Base-by-base conservation (phyloP, 2,888 invertebrate species). In the Leptopilina syphax region DNA sequence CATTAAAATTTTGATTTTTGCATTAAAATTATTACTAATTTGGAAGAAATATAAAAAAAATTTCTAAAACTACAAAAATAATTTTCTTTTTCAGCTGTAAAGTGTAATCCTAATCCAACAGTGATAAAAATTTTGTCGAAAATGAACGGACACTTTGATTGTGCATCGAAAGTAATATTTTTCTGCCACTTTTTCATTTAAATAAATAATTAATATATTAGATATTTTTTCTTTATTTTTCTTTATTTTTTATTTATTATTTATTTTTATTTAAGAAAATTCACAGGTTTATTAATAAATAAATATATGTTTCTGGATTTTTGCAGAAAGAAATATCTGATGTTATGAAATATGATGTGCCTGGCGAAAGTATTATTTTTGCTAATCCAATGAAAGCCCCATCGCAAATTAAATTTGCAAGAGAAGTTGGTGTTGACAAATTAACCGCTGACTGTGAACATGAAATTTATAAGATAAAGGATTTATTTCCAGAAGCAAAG, bases 101-200 rank as follows among this genome's bases (percentile, higher is more conserved):
- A 95, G 89, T 95, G 95, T 88, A 95, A 95, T 90, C 93, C 93
- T 70, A 92, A 94, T 84, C 89, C 92, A 41, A 89, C 92, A 4
- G 92, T 92, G 2, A 85, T 92, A 24, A 90, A 90, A 86, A 84
- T 88, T 66, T 78, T 95, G 76, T 93, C 94, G 10, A 91, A 93
- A 50, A 89, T 94, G 65, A 95, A 95, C 73, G 91, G 92, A 41
- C 93, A 93, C 66, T 95, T 95, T 89, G 95, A 95, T 88, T 95
- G 95, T 88, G 95, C 95, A 6, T 94, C 94, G 83, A 88, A 90
- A 87, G 91, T 91, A 88, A 79, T 65, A 68, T 41, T 27, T 34
- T 65, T 65, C 34, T 9, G 10, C 34, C 34, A 34, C 34, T 34
- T 34, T 34, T 34, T 3, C 4, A 0, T 34, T 3, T 34, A 3